phyloP scores from a whole-genome alignment of 2,797 vertebrate genomes.

The Sibirionetta formosa region DNA sequence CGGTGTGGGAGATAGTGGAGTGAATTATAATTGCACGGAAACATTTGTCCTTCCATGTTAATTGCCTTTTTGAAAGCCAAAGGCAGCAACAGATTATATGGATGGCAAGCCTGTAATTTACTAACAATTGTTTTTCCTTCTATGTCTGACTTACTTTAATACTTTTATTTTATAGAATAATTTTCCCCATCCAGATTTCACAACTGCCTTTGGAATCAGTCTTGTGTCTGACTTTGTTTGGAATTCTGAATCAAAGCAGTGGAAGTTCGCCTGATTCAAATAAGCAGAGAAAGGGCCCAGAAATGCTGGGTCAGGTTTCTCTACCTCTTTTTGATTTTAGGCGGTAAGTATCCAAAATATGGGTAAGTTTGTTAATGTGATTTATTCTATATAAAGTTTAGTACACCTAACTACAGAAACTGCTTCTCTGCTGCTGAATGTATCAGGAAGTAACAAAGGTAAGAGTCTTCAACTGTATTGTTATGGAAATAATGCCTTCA shows the following conservation, averaged over 20 bases:
- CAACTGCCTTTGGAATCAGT: conserved; percentile 94
- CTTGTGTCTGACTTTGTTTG: conserved; percentile 92
- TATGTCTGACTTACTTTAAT: conserved; percentile 46
- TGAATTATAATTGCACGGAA: not conserved
- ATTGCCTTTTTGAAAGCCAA: not conserved
- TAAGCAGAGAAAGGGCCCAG: conserved; percentile 93
- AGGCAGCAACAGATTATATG: not conserved
- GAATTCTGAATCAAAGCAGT: conserved; percentile 92
- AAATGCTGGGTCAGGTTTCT: conserved; percentile 93
- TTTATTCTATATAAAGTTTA: not conserved
- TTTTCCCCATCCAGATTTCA: conserved; percentile 95
- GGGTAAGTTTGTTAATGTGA: not conserved
- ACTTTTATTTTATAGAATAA: conserved; percentile 87
- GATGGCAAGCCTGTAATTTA: not conserved
- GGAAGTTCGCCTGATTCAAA: conserved; percentile 95
- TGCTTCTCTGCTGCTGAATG: not conserved
- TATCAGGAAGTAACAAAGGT: not conserved
- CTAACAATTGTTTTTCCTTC: not conserved
- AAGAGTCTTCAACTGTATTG: not conserved
- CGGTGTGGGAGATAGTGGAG: not conserved
- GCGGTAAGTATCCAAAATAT: conserved; percentile 84
- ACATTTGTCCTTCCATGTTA: not conserved
- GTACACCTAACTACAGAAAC: not conserved
- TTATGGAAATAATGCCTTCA: not conserved
- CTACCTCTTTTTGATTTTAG: conserved; percentile 95